Evolutionary conservation across 2,797 vertebrate genomes (phyloP).

Genomic region (Lutra lutra): DNA sequence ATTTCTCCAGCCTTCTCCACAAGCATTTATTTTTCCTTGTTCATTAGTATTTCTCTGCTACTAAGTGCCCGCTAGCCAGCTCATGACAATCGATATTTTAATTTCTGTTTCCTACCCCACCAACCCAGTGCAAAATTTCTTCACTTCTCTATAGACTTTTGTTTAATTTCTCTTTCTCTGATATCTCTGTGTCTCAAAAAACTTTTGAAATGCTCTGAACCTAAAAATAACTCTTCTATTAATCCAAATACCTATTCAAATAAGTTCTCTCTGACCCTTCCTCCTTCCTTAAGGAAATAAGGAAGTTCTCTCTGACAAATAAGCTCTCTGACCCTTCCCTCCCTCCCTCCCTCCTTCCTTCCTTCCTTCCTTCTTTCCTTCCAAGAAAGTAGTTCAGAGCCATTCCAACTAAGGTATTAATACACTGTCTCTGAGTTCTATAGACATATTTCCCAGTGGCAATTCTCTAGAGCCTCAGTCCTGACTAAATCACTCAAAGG

Average conservation of each 20-base stretch:
- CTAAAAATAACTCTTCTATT: constrained; percentile 46
- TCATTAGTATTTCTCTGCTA: constrained; percentile 16
- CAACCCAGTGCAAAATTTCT: not conserved
- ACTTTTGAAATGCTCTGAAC: not conserved
- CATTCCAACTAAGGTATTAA: not conserved
- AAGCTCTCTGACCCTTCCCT: not conserved
- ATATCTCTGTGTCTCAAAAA: constrained; percentile 36
- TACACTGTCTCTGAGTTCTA: not conserved
- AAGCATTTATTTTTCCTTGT: not conserved
- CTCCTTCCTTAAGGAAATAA: no score
- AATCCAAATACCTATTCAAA: not conserved
- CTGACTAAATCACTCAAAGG: not conserved
- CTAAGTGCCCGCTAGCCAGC: not conserved
- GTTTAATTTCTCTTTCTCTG: constrained; percentile 42
- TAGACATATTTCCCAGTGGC: not conserved
- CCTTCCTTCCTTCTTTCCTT: not conserved
- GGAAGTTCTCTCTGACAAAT: not conserved
- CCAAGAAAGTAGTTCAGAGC: not conserved
- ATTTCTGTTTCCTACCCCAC: constrained; percentile 36
- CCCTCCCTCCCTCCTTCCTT: not conserved
- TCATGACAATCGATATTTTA: constrained; percentile 39
- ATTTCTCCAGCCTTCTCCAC: constrained; percentile 26
- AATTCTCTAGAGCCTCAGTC: not conserved
- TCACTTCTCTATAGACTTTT: not conserved
- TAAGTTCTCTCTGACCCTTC: not conserved